Percentiles rank a stretch among this genome's conserved stretches.
These are phyloP conservation scores for Pentamera pediparva DNA, from an alignment of 53 echinoderm and acorn worm species.

Conservation along the genomic window DNA sequence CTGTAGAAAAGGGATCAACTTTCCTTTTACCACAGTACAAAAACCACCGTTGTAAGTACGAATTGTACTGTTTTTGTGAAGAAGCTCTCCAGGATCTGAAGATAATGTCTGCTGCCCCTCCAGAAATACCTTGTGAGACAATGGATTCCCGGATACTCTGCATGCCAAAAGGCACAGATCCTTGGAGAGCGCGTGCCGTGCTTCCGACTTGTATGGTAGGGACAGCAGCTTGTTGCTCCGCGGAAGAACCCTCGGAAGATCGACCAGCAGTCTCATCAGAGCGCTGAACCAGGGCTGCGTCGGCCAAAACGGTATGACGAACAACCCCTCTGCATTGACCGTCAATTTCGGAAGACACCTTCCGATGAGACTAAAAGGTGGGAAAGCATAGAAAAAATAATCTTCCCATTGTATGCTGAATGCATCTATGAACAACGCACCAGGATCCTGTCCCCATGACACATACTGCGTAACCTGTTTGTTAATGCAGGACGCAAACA, in stretches of 20 bases:
- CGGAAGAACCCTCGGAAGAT: not conserved
- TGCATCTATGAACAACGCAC: slow-evolving; percentile 39
- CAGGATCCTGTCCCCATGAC: slow-evolving; percentile 52
- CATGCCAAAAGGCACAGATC: slow-evolving; percentile 16
- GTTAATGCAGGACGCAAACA: slow-evolving; percentile 50
- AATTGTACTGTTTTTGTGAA: not conserved
- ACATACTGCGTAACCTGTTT: slow-evolving; percentile 34
- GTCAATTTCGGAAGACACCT: not conserved
- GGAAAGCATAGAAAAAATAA: slow-evolving; percentile 40
- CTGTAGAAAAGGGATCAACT: slow-evolving; percentile 31
- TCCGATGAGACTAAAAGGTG: slow-evolving; percentile 7
- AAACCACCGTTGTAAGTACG: not conserved
- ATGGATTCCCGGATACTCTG: slow-evolving; percentile 27
- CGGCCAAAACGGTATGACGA: slow-evolving; percentile 18
- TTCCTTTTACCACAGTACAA: slow-evolving; percentile 17
- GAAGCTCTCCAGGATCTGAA: slow-evolving; percentile 7
- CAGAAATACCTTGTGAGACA: not conserved
- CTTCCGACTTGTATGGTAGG: not conserved
- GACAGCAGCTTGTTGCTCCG: not conserved
- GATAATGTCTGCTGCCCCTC: slow-evolving; percentile 8
- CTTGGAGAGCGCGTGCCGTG: slow-evolving; percentile 24
- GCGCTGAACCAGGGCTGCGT: slow-evolving; percentile 24
- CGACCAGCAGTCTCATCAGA: not conserved
- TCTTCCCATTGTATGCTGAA: slow-evolving; percentile 41
- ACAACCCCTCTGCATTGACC: not conserved